Conservation (phyloP, 2,797 vertebrate genomes). For the Salmo trutta region DNA sequence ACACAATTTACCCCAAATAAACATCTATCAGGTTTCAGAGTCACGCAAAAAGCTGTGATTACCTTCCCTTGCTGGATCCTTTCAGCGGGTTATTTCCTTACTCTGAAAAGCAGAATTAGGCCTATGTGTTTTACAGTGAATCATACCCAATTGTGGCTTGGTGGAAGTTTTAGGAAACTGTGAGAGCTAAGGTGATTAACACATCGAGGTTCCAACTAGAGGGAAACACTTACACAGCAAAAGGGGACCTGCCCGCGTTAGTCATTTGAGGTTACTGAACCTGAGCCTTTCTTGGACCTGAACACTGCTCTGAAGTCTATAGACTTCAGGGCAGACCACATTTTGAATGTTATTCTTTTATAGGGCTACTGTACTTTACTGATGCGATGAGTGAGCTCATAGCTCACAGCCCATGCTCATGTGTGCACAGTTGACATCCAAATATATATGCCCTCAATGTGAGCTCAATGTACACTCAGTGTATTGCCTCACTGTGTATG, state of each 20-base stretch:
- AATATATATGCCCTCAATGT: neutral
- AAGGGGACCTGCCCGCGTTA: constrained; percentile 43
- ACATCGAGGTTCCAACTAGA: constrained; percentile 35
- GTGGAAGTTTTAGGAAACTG: constrained; percentile 46
- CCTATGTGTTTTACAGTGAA: constrained; percentile 40
- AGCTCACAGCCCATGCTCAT: neutral
- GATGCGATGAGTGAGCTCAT: constrained; percentile 35
- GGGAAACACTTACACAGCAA: constrained; percentile 44
- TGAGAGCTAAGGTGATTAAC: constrained; percentile 53
- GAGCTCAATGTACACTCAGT: too few species aligned
- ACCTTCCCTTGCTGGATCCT: constrained; percentile 24
- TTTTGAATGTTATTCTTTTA: constrained; percentile 28
- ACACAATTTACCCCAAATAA: constrained; percentile 22
- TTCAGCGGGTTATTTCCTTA: constrained; percentile 37
- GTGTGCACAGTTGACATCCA: neutral
- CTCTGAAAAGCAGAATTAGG: constrained; percentile 24
- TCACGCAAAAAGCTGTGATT: constrained; percentile 5
- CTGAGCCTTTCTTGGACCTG: constrained; percentile 21
- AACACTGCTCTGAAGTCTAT: constrained; percentile 11
- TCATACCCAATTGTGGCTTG: constrained; percentile 53
- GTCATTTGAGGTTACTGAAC: constrained; percentile 38
- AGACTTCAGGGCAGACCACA: constrained; percentile 17
- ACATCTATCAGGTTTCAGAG: constrained; percentile 23
- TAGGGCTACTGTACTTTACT: constrained; percentile 31
- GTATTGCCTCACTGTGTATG: too few species aligned